Percentiles rank a stretch among this genome's conserved stretches.
Conservation (phyloP, 1,140 invertebrate genomes). For the Drosophila asahinai region DNA sequence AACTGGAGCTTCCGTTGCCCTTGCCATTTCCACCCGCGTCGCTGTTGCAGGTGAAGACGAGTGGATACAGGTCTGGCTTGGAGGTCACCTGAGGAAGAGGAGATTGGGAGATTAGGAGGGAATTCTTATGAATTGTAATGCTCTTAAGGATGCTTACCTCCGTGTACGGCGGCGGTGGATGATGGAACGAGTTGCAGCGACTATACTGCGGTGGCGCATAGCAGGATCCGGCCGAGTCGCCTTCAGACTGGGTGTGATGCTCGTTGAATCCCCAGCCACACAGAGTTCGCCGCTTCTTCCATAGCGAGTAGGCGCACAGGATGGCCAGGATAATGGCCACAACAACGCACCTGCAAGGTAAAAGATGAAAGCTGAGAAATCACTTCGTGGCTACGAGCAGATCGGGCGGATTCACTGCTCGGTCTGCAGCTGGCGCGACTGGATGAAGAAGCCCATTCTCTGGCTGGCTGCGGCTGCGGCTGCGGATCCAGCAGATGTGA, state of each 20-base stretch:
- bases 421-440: constrained; percentile 59
- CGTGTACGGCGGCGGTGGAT: constrained; percentile 91
- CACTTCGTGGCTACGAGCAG: background rate
- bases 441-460: constrained; percentile 72
- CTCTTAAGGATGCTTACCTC: constrained; percentile 87
- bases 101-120: no score
- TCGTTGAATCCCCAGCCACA: constrained; percentile 86
- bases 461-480: background rate
- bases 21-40: constrained; percentile 86
- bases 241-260: constrained; percentile 87
- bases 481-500: background rate
- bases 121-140: no score
- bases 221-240: constrained; percentile 90
- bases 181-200: constrained; percentile 91
- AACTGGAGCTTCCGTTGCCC: constrained; percentile 89
- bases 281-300: constrained; percentile 87
- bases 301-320: constrained; percentile 89
- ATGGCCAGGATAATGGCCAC: constrained; percentile 87
- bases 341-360: constrained; percentile 87
- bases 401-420: constrained; percentile 56
- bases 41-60: constrained; percentile 92
- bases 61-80: constrained; percentile 93
- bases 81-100: constrained; percentile 89
- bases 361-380: background rate
- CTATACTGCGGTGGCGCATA: constrained; percentile 92